Evolutionary conservation across 2,888 invertebrate species (phyloP), one percentile per base, ranked within the genome.

Genomic region (Germaria angustata): DNA sequence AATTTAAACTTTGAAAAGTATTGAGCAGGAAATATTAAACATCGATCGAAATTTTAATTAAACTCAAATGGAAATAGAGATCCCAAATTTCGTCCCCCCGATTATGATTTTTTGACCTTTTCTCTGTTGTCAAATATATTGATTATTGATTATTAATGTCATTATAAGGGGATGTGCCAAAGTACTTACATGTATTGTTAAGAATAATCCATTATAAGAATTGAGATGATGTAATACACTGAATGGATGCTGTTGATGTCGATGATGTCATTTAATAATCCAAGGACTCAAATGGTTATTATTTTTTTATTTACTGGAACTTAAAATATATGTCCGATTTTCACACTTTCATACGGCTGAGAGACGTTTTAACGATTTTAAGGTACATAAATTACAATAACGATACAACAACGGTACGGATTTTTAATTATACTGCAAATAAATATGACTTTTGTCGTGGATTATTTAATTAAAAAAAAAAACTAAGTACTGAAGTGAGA

Each of bases 371-470:
- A 51, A 69, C 59, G 17, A 59, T 51, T 68, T 59, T 63, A 69
- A 83, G 83, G 82, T 82, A 82, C 82, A 82, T 76, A 68, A 80
- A 83, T 80, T 76, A 72, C 71, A 20, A 39, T 34, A 46, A 68
- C 71, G 73, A 79, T 75, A 57, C 66, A 75, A 41, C 34, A 79
- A 65, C 78, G 75, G 22, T 59, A 75, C 36, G 65, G 20, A 51
- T 7, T 28, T 66, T n/a, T 66, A 7, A 59, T n/a, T 72, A 66
- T 63, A 75, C 73, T 73, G 69, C 51, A 82, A 78, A 24, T 39
- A 71, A 65, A 63, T 44, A 13, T n/a, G n/a, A n/a, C n/a, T n/a
- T n/a, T n/a, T n/a, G n/a, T n/a, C n/a, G n/a, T n/a, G n/a, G n/a
- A n/a, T 24, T 20, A 32, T 6, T 63, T 20, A 32, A 11, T 51